Conservation (phyloP, 2,888 invertebrate species). For the Eulithis testata region DNA sequence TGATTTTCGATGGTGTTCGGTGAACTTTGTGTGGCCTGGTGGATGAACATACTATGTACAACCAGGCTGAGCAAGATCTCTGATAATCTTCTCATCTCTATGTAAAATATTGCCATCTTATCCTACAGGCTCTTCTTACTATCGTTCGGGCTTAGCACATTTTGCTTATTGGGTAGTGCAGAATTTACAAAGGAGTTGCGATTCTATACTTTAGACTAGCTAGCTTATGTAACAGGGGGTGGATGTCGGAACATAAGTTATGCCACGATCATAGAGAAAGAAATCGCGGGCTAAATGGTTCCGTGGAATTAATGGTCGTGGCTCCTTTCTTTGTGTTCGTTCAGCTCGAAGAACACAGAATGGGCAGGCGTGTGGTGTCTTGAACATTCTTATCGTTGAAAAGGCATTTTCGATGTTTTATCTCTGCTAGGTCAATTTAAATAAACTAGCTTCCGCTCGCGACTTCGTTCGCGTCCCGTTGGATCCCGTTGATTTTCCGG, state of each 20-base stretch:
- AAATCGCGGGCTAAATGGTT: conserved; percentile 36
- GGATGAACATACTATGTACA: no score
- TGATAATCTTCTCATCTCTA: no score
- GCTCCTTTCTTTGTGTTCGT: conserved; percentile 29
- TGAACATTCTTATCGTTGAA: background rate
- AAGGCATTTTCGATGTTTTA: background rate
- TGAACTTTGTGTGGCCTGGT: no score
- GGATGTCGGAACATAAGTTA: conserved; percentile 37
- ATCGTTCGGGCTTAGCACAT: no score
- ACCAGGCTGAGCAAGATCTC: no score
- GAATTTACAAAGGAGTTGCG: conserved; percentile 3
- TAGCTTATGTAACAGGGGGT: conserved; percentile 7
- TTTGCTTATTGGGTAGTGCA: no score
- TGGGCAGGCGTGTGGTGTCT: background rate
- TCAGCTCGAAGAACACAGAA: conserved; percentile 10
- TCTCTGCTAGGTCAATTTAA: background rate
- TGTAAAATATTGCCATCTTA: no score
- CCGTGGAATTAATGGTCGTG: conserved; percentile 37
- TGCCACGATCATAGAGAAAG: conserved; percentile 40
- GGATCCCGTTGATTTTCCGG: no score
- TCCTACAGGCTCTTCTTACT: no score
- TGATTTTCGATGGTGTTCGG: background rate
- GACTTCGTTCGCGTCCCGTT: no score
- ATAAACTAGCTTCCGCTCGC: no score
- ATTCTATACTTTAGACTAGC: conserved; percentile 4